phyloP scores from a whole-genome alignment of 2,797 vertebrate genomes.

The Peromyscus attwateri region DNA sequence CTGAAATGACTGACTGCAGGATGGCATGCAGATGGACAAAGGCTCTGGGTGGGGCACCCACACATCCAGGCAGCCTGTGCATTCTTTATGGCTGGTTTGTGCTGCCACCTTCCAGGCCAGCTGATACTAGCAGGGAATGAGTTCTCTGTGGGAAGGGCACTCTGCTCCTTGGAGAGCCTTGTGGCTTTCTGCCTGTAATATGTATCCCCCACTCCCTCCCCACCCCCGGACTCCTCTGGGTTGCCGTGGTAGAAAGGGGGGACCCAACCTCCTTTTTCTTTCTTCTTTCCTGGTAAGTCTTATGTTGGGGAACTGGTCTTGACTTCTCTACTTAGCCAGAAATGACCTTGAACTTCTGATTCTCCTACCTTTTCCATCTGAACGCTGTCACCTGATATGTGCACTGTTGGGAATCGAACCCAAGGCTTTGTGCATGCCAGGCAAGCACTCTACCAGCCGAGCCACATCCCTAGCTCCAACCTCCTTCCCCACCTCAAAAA shows the following conservation, averaged over 20 bases:
- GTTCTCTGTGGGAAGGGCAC: neutral
- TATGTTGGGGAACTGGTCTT: too few relatives aligned
- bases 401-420: neutral
- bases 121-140: slow-evolving; percentile 25
- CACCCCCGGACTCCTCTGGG: neutral
- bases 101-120: slow-evolving; percentile 72
- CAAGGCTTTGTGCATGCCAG: neutral
- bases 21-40: slow-evolving; percentile 19
- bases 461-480: neutral
- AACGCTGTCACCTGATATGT: neutral
- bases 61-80: neutral
- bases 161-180: neutral
- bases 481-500: too few relatives aligned
- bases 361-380: neutral
- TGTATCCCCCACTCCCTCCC: neutral
- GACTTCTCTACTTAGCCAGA: neutral
- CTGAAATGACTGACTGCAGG: neutral
- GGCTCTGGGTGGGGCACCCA: slow-evolving; percentile 69
- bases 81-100: neutral
- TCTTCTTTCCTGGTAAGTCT: neutral
- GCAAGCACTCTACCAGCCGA: neutral
- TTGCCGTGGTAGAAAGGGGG: neutral
- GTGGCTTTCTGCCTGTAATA: neutral
- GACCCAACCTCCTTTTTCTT: neutral
- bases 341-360: neutral